Evolutionary conservation across 2,797 vertebrate genomes (phyloP), one percentile per base, ranked within the genome.

Genomic region (Tinamus major): DNA sequence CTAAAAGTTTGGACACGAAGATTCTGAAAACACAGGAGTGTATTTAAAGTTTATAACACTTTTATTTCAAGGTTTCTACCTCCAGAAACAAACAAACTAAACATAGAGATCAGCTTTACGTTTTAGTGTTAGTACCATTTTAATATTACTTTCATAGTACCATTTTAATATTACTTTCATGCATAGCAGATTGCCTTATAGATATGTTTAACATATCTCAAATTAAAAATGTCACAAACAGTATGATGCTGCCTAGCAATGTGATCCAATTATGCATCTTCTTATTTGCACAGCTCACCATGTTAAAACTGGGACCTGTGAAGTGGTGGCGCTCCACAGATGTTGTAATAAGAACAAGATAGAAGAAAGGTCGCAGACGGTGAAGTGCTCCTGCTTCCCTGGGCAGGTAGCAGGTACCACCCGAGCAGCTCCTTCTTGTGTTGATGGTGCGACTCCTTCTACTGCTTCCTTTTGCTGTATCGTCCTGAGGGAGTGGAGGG

Each of bases 301-400:
- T 94, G 99, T 99, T 96, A 98, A 98, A 93, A 99, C 98, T 13
- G 99, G 99, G 93, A 99, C 99, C 82, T 99, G 99, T 63, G 99
- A 99, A 97, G 99, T 99, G 95, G 99, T 99, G 98, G 99, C 99
- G 2, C 94, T 99, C 94, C 99, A 99, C 95, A 98, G 99, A 97
- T 99, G 99, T 98, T 99, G 99, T 98, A 99, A 99, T 97, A 99
- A 99, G 98, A 99, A 99, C 98, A 99, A 99, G 97, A 99, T 99
- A 95, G 99, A 99, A 97, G 99, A 99, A 94, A 98, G 99, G 44
- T 99, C 99, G 24, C 99, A 99, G 97, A 99, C 99, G 0, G 99
- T 99, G 93, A 99, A 99, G 98, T 99, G 99, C 91, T 99, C 99
- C 97, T 99, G 99, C 97, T 99, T 99, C 86, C 99, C 99, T 0